These are phyloP conservation scores for Aptenodytes patagonicus DNA, from an alignment of 2,113 vertebrate genomes.

Conservation along the genomic window DNA sequence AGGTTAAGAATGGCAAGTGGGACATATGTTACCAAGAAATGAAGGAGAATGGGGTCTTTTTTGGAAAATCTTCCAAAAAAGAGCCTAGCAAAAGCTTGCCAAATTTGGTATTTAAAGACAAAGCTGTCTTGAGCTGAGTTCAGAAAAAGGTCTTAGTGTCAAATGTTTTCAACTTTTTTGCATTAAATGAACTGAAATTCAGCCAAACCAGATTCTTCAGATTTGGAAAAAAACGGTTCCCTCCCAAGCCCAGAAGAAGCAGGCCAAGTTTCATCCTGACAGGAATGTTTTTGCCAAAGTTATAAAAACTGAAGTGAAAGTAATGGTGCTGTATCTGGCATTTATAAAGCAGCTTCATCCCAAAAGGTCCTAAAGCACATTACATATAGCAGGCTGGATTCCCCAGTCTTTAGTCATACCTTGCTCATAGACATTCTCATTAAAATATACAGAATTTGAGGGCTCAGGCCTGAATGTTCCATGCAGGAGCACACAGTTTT, in stretches of 20 bases:
- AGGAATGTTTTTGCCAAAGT: constrained; percentile 26
- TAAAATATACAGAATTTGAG: not conserved
- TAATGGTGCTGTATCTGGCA: constrained; percentile 31
- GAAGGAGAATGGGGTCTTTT: not conserved
- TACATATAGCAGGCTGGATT: not conserved
- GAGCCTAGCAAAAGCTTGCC: not conserved
- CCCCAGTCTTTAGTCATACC: not conserved
- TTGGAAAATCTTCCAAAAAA: not conserved
- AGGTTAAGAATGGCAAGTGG: not conserved
- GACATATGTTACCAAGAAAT: not conserved
- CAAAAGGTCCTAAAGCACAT: not conserved
- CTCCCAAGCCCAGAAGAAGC: constrained; percentile 6
- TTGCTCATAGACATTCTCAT: not conserved
- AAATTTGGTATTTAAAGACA: constrained; percentile 17
- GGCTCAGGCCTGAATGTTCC: not conserved
- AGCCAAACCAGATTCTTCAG: constrained; percentile 47
- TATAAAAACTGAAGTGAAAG: constrained; percentile 52
- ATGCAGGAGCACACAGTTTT: not conserved
- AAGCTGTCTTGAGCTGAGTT: constrained; percentile 37
- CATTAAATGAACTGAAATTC: constrained; percentile 41
- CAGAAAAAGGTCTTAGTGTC: constrained; percentile 37
- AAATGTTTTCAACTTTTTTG: constrained; percentile 24
- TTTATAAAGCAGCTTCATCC: not conserved
- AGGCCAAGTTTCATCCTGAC: constrained; percentile 40
- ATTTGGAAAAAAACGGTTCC: not conserved